These are phyloP conservation scores for Erpetoichthys calabaricus DNA, from an alignment of 2,797 vertebrate genomes.

Conservation along the genomic window DNA sequence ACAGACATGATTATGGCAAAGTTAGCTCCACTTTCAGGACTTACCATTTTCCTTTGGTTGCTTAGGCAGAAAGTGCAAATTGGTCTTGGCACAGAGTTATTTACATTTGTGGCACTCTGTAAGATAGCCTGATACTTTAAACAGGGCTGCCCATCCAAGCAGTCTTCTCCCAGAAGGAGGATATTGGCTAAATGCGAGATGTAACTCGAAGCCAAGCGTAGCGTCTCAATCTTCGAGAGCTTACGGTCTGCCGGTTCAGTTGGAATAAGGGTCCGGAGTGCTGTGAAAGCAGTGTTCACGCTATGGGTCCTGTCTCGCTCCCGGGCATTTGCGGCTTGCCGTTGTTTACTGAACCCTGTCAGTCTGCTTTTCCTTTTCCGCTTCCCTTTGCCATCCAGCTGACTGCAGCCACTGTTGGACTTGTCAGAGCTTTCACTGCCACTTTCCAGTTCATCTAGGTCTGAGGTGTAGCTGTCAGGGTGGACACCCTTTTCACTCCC, in stretches of 20 bases:
- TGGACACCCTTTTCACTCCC: conserved; percentile 28
- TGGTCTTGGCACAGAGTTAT: conserved; percentile 41
- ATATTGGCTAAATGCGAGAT: conserved; percentile 77
- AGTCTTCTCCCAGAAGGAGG: conserved; percentile 57
- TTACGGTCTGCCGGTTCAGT: conserved; percentile 72
- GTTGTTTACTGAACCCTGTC: conserved; percentile 48
- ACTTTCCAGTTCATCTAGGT: conserved; percentile 50
- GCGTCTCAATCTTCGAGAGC: conserved; percentile 80
- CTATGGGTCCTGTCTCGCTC: conserved; percentile 77
- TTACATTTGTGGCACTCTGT: conserved; percentile 27
- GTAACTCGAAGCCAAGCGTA: conserved; percentile 78
- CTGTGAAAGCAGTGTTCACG: conserved; percentile 73
- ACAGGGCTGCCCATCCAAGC: conserved; percentile 51
- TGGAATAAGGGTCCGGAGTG: conserved; percentile 74
- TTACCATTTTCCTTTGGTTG: conserved; percentile 70
- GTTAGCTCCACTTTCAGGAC: conserved; percentile 15
- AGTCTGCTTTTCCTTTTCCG: conserved; percentile 27
- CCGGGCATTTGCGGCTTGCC: conserved; percentile 75
- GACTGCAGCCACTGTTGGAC: conserved; percentile 38
- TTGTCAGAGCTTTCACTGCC: conserved; percentile 51
- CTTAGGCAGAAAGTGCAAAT: conserved; percentile 85
- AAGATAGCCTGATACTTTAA: conserved; percentile 44
- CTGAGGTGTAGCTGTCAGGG: conserved; percentile 35
- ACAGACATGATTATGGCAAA: background rate
- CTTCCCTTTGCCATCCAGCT: conserved; percentile 18